phyloP scores from a whole-genome alignment of 2,797 vertebrate genomes.

The Silurus aristotelis region DNA sequence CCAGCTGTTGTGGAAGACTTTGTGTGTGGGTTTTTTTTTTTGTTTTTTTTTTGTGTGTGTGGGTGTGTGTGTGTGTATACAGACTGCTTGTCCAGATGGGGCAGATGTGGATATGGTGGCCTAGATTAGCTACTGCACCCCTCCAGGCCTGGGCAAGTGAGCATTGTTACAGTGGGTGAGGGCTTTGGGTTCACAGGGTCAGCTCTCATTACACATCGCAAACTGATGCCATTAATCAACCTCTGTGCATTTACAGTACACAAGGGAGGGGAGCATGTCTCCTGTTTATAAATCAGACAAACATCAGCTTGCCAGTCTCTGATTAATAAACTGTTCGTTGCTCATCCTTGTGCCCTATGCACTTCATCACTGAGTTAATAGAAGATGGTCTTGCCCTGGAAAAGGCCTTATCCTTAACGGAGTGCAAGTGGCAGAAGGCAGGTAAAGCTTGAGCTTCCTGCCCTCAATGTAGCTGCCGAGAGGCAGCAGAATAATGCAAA shows the following conservation, averaged over 20 bases:
- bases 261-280: constrained; percentile 29
- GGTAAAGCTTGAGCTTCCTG: constrained; percentile 50
- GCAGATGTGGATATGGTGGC: constrained; percentile 73
- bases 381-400: constrained; percentile 16
- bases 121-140: constrained; percentile 72
- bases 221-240: constrained; percentile 44
- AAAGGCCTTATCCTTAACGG: background rate
- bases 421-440: constrained; percentile 32
- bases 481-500: constrained; percentile 75
- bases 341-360: constrained; percentile 9
- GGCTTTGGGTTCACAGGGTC: constrained; percentile 46
- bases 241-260: constrained; percentile 38
- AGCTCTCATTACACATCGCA: constrained; percentile 53
- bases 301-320: constrained; percentile 39
- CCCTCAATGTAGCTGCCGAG: background rate
- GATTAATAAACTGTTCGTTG: constrained; percentile 46
- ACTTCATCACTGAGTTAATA: constrained; percentile 42
- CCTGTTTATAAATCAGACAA: constrained; percentile 49
- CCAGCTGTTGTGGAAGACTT: background rate
- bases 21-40: no score
- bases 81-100: constrained; percentile 66
- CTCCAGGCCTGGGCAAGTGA: constrained; percentile 66
- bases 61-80: constrained; percentile 11
- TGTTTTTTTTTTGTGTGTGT: no score
- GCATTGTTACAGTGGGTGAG: constrained; percentile 54